A percentile compares a stretch with the other conserved stretches of the same genome.
Evolutionary conservation across 2,888 invertebrate species (phyloP).

Genomic region (Heliconius ethilla): DNA sequence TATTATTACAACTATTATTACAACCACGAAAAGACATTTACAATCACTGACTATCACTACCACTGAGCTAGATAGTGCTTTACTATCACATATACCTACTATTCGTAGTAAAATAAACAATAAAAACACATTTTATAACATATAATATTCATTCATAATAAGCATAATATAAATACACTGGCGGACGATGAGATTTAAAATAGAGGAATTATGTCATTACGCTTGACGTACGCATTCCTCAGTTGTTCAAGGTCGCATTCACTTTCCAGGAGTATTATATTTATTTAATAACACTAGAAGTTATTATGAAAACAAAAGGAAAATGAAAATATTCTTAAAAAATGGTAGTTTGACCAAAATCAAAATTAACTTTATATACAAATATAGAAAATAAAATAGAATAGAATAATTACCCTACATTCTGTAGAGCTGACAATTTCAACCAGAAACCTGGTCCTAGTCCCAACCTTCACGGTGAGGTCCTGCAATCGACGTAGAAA

Average conservation of each 20-base stretch:
- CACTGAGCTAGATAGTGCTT: not conserved
- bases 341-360: not conserved
- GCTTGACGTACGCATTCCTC: slow-evolving; percentile 52
- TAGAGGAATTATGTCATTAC: slow-evolving; percentile 73
- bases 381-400: not conserved
- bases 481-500: slow-evolving; percentile 93
- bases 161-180: slow-evolving; percentile 60
- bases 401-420: slow-evolving; percentile 84
- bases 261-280: slow-evolving; percentile 24
- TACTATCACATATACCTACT: not conserved
- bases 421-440: slow-evolving; percentile 91
- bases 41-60: not conserved
- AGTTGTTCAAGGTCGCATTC: slow-evolving; percentile 50
- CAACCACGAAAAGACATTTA: not conserved
- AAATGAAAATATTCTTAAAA: not conserved
- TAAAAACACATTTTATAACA: slow-evolving; percentile 24
- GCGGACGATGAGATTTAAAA: slow-evolving; percentile 60
- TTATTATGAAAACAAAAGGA: not conserved
- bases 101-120: slow-evolving; percentile 10
- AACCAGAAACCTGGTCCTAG: slow-evolving; percentile 91
- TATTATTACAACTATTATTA: not conserved
- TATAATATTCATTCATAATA: slow-evolving; percentile 48
- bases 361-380: slow-evolving; percentile 36
- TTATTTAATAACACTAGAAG: slow-evolving; percentile 16
- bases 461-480: slow-evolving; percentile 94